Evolutionary conservation across 2,888 invertebrate species (phyloP), one percentile per base, ranked within the genome.

Genomic region (Hydriomena furcata): DNA sequence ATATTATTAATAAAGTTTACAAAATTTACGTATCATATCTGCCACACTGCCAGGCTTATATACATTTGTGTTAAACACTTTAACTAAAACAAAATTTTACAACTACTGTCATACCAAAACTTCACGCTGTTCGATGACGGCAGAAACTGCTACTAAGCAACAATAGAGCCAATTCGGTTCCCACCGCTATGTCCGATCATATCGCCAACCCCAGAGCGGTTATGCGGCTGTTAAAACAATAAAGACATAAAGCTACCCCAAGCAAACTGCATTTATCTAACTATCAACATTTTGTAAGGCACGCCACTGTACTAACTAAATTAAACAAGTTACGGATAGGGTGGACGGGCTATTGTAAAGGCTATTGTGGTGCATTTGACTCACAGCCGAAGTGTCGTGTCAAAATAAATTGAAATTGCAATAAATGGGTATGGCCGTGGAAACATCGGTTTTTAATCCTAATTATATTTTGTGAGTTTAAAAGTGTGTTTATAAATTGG

Each of bases 181-280:
- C 46, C 42, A 47, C 42, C 23, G 24, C 21, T 10, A 30, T 23
- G 13, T 32, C 21, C 13, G 35, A 67, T 71, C 70, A 68, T 71
- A 73, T 64, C 69, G 62, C 56, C 63, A 59, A 61, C 66, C 68
- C 68, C 67, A n/a, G 66, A 66, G 70, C 64, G 68, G 68, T 73
- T 72, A 71, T 70, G 70, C 62, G 61, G 71, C 59, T 74, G 71
- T 81, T 79, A 76, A 73, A 63, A 67, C 75, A 79, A 82, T 82
- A 82, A 80, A 82, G 76, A 69, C 73, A 79, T 81, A 76, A 79
- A 74, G 65, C 69, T 66, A 73, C 79, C 79, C 74, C 62, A 74
- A 79, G 38, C 52, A 73, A 71, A 71, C 68, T 69, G 63, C 67
- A 73, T 71, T 80, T 82, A 83, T 82, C 82, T 78, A 61, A 68